These are phyloP conservation scores for Scrobipalpa costella DNA, from an alignment of 2,888 invertebrate species.

Conservation along the genomic window DNA sequence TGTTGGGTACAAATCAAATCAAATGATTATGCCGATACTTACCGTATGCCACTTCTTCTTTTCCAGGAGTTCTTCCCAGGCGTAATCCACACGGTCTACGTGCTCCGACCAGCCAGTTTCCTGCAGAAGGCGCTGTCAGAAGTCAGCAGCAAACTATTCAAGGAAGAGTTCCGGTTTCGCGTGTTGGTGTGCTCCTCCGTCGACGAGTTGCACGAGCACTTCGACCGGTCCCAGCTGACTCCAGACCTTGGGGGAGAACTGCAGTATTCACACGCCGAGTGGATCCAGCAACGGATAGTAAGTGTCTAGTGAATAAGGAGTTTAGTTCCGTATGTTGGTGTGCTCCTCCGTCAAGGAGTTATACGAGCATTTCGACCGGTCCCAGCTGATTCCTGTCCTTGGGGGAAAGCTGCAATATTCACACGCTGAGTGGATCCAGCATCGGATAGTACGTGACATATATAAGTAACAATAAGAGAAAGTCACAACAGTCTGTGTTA, in stretches of 20 bases:
- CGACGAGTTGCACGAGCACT: constrained; percentile 92
- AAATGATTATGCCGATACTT: neutral
- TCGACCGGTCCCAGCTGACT: constrained; percentile 92
- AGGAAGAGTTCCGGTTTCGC: constrained; percentile 95
- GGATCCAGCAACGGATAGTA: constrained; percentile 98
- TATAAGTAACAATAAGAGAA: too few species aligned
- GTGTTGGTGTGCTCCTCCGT: constrained; percentile 92
- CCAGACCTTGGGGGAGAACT: constrained; percentile 94
- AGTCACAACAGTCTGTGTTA: too few species aligned
- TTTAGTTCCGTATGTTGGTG: constrained; percentile 94
- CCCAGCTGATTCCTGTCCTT: constrained; percentile 93
- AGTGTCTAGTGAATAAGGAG: constrained; percentile 86
- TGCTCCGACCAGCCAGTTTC: constrained; percentile 95
- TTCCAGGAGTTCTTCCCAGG: constrained; percentile 96
- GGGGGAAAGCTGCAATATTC: constrained; percentile 94
- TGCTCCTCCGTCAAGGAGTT: constrained; percentile 93
- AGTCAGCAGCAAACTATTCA: constrained; percentile 94
- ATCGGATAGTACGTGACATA: constrained; percentile 90
- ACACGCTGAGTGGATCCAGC: constrained; percentile 98
- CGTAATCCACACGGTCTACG: constrained; percentile 95
- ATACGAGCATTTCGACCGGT: constrained; percentile 90
- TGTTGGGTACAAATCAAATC: too few species aligned
- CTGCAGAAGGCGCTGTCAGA: constrained; percentile 98
- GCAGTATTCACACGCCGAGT: constrained; percentile 95
- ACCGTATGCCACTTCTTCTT: neutral